A percentile compares a stretch with the other conserved stretches of the same genome.
Evolutionary conservation across 2,113 vertebrate species (phyloP).

Genomic region (Oncorhynchus kisutch): DNA sequence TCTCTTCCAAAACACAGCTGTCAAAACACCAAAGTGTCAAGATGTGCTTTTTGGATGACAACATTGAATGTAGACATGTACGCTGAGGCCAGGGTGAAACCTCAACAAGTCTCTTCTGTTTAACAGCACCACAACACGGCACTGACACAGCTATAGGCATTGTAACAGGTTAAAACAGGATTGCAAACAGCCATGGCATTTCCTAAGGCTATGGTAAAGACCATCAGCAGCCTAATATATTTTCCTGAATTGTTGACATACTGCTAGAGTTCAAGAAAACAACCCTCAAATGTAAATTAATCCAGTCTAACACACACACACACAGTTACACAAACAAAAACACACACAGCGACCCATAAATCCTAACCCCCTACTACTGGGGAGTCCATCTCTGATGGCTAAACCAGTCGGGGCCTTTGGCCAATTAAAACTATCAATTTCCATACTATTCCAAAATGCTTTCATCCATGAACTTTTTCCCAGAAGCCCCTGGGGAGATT

Average conservation of each 20-base stretch:
- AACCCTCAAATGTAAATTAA: neutral
- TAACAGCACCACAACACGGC: neutral
- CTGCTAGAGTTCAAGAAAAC: neutral
- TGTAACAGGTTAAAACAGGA: neutral
- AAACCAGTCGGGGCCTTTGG: constrained; percentile 69
- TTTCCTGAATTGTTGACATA: neutral
- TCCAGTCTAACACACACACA: neutral
- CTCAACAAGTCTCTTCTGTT: constrained; percentile 1
- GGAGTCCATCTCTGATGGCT: constrained; percentile 63
- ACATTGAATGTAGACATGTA: constrained; percentile 18
- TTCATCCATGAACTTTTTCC: constrained; percentile 79
- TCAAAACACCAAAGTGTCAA: constrained; percentile 65
- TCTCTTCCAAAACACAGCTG: constrained; percentile 53
- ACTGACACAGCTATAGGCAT: constrained; percentile 10
- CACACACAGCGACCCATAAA: constrained; percentile 43
- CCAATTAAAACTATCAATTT: constrained; percentile 77
- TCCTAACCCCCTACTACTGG: constrained; percentile 41
- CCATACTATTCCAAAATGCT: constrained; percentile 75
- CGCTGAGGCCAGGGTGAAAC: constrained; percentile 13
- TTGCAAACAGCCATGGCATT: neutral
- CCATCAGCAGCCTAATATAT: neutral
- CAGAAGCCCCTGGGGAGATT: constrained; percentile 75
- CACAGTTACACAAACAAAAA: too few species aligned
- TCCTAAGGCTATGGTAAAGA: constrained; percentile 7
- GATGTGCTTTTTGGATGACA: constrained; percentile 46